A percentile compares a stretch with the other conserved stretches of the same genome.
Evolutionary conservation across 2,888 invertebrate genomes (phyloP).

Genomic region (Himalopsyche tibetana): DNA sequence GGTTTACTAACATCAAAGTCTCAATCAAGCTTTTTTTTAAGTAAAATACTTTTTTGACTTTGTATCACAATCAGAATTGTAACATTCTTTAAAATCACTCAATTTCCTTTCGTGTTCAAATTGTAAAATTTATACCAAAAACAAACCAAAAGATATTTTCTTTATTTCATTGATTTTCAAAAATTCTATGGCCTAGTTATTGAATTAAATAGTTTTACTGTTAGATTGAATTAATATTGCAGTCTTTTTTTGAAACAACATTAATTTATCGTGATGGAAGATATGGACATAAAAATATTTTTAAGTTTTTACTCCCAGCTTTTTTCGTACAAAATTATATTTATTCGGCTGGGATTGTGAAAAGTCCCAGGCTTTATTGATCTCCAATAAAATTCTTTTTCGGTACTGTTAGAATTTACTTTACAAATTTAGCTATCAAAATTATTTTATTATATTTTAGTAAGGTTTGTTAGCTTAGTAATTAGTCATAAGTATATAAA

Average conservation of each 20-base stretch:
- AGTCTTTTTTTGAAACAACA: background rate
- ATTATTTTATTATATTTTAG: background rate
- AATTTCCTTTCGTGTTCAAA: background rate
- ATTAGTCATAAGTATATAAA: slow-evolving; percentile 4
- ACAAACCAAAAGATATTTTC: background rate
- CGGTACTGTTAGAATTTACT: background rate
- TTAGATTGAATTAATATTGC: background rate
- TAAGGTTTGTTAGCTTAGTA: slow-evolving; percentile 7
- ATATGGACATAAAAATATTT: background rate
- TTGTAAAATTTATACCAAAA: background rate
- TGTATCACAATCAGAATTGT: too few species aligned
- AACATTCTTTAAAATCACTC: too few species aligned
- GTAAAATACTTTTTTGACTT: too few species aligned
- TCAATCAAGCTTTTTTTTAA: too few species aligned
- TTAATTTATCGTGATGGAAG: background rate
- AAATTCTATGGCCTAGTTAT: background rate
- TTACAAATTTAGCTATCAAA: slow-evolving; percentile 29
- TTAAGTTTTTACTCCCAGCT: slow-evolving; percentile 19
- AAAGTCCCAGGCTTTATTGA: background rate
- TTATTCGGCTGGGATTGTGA: background rate
- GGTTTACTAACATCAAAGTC: too few species aligned
- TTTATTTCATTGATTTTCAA: background rate
- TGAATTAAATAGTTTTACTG: background rate
- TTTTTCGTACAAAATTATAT: slow-evolving; percentile 26
- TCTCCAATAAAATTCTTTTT: slow-evolving; percentile 26